Evolutionary conservation across 2,888 invertebrate genomes (phyloP).

Genomic region (Drosophila greeni): DNA sequence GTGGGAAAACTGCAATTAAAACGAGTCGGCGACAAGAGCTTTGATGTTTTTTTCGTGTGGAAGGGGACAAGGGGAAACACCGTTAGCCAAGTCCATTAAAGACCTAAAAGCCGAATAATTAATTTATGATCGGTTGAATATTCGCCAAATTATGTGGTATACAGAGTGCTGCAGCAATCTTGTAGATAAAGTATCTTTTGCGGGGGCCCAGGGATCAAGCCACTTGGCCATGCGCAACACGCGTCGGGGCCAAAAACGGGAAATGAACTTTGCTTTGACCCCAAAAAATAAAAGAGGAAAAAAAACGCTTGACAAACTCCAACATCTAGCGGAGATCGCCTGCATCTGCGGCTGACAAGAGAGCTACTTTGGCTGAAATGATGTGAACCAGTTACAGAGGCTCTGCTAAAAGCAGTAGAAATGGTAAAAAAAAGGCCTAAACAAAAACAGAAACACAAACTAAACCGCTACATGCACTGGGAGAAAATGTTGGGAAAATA

Average conservation of each 20-base stretch:
- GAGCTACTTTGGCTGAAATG: slow-evolving; percentile 65
- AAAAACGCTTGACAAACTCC: slow-evolving; percentile 63
- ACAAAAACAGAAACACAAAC: slow-evolving; percentile 24
- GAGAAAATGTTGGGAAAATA: too few relatives aligned
- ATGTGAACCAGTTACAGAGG: slow-evolving; percentile 66
- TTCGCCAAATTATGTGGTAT: slow-evolving; percentile 65
- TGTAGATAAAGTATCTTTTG: slow-evolving; percentile 24
- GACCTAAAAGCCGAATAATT: slow-evolving; percentile 28
- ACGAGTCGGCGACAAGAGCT: slow-evolving; percentile 29
- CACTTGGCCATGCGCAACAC: slow-evolving; percentile 64
- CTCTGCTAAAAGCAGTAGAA: slow-evolving; percentile 27
- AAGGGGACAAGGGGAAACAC: not conserved
- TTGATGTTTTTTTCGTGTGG: slow-evolving; percentile 39
- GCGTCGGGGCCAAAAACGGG: slow-evolving; percentile 45
- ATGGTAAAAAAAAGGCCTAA: slow-evolving; percentile 23
- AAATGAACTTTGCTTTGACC: slow-evolving; percentile 67
- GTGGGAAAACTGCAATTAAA: slow-evolving; percentile 35
- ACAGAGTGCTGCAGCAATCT: slow-evolving; percentile 29
- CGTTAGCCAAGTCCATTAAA: slow-evolving; percentile 21
- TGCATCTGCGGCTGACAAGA: slow-evolving; percentile 67
- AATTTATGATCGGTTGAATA: slow-evolving; percentile 21
- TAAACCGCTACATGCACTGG: slow-evolving; percentile 56
- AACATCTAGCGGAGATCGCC: slow-evolving; percentile 53
- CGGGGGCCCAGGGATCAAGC: slow-evolving; percentile 58
- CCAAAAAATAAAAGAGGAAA: slow-evolving; percentile 21